Evolutionary conservation across 2,113 vertebrate genomes (phyloP).

Genomic region (Proteles cristata): DNA sequence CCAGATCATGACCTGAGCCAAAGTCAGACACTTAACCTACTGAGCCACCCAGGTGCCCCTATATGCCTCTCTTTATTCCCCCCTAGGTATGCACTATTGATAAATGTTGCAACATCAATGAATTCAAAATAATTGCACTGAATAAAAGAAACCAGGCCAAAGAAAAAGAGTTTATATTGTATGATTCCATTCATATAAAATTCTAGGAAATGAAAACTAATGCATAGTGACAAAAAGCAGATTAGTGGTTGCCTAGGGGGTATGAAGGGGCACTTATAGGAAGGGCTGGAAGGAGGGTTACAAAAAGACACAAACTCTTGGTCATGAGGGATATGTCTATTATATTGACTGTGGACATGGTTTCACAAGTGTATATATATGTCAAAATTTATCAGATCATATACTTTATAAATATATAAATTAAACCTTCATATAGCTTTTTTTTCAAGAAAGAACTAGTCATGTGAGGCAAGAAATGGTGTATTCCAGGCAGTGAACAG

Average conservation of each 20-base stretch:
- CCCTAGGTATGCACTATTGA: not conserved
- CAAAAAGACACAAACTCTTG: not conserved
- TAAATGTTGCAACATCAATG: not conserved
- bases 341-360: not conserved
- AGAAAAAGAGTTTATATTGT: not conserved
- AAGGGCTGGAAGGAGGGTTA: not conserved
- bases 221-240: not conserved
- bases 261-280: not conserved
- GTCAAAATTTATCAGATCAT: not conserved
- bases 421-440: not conserved
- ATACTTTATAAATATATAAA: not conserved
- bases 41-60: too few species aligned
- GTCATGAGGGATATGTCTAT: not conserved
- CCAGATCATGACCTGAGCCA: too few species aligned
- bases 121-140: not conserved
- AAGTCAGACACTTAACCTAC: too few species aligned
- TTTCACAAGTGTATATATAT: not conserved
- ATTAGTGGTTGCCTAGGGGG: not conserved
- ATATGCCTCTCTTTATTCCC: too few species aligned
- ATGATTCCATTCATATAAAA: not conserved
- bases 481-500: not conserved
- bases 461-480: not conserved
- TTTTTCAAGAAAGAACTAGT: not conserved
- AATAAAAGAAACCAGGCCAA: not conserved
- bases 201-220: slow-evolving; percentile 8